These are phyloP conservation scores for Tetragonisca angustula DNA, from an alignment of 2,888 invertebrate species.

Conservation along the genomic window DNA sequence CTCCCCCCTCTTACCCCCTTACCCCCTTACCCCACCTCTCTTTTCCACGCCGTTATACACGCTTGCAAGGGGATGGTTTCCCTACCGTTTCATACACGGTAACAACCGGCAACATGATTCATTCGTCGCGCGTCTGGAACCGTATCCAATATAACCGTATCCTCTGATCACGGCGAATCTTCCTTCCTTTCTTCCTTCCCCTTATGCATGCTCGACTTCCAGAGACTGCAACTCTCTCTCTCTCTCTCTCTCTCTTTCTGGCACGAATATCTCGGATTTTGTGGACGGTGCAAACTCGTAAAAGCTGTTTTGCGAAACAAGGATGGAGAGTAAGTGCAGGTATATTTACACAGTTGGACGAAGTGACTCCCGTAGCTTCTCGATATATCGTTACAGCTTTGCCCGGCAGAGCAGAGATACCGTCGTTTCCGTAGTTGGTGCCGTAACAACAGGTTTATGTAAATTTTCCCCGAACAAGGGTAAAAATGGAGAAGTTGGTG, in stretches of 20 bases:
- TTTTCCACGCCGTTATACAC: neutral
- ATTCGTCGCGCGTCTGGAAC: slow-evolving; percentile 20
- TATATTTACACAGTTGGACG: no score
- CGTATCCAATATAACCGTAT: slow-evolving; percentile 4
- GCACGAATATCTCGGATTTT: neutral
- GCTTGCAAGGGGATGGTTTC: slow-evolving; percentile 23
- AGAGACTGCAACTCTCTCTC: neutral
- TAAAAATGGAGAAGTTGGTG: neutral
- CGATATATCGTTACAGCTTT: neutral
- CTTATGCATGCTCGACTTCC: neutral
- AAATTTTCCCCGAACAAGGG: neutral
- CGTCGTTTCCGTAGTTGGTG: neutral
- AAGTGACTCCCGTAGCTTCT: neutral
- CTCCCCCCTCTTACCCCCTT: neutral
- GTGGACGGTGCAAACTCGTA: no score
- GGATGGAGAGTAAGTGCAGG: no score
- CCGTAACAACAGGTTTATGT: neutral
- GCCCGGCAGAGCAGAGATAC: neutral
- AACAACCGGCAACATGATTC: slow-evolving; percentile 38
- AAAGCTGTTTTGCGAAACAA: no score
- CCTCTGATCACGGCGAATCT: slow-evolving; percentile 10
- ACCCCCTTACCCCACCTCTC: neutral
- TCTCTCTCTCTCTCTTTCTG: neutral
- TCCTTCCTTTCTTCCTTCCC: neutral
- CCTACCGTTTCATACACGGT: slow-evolving; percentile 16